Conservation (phyloP, 2,888 invertebrate genomes). For the Lasioglossum leucozonium region DNA sequence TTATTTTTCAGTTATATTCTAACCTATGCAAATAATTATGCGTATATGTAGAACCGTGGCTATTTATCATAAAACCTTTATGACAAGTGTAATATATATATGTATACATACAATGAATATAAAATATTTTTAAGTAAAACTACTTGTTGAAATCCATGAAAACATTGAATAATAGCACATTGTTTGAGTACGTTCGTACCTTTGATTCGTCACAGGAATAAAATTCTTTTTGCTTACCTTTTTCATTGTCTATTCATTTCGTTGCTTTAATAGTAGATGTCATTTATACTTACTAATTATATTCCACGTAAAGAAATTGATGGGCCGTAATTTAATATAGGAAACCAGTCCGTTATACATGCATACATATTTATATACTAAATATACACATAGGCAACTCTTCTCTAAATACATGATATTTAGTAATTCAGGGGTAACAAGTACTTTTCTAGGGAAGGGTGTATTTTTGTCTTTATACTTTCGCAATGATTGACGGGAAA, state of each 20-base stretch:
- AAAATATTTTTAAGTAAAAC: background rate
- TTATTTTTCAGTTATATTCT: background rate
- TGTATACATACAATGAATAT: background rate
- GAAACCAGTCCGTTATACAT: background rate
- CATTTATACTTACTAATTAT: background rate
- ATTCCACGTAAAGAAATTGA: background rate
- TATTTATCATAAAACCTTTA: background rate
- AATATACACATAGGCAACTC: background rate
- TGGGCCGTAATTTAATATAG: background rate
- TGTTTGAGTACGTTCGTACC: background rate
- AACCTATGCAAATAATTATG: background rate
- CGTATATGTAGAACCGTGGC: background rate
- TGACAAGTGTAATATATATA: background rate
- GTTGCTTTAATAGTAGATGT: background rate
- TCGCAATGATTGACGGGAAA: constrained; percentile 35
- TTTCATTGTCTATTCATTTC: background rate
- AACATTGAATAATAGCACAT: background rate
- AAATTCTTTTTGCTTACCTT: background rate
- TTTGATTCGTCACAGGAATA: background rate
- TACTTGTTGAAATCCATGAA: background rate
- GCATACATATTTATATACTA: background rate
- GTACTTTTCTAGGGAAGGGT: constrained; percentile 24
- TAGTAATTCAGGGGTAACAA: constrained; percentile 15
- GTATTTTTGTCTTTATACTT: constrained; percentile 22
- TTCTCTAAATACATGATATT: background rate